Base-by-base conservation (phyloP, 2,797 vertebrate genomes). In the Rhinoraja longicauda region DNA sequence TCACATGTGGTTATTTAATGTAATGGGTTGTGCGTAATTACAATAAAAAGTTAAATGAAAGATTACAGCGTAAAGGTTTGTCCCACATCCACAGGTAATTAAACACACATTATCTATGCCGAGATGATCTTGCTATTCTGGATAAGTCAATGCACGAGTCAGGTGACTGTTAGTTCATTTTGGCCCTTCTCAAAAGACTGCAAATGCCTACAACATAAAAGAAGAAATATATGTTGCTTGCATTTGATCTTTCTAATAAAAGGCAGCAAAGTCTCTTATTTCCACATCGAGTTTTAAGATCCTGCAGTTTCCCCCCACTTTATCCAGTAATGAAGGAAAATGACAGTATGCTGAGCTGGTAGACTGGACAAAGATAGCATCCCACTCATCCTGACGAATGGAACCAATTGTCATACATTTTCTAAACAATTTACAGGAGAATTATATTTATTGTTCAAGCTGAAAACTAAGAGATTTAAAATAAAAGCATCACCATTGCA, bases 101-200 rank as follows among this genome's bases (percentile, higher is more conserved):
- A n/a, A 70, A 62, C 67, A 9, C 88, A 90, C 17, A 62, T 88
- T n/a, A 64, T 32, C 59, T 84, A 90, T 62, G 67, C 29, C n/a
- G 32, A 67, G 86, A n/a, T 90, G 86, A 72, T 62, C 88, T 67
- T 90, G 88, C n/a, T n/a, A 90, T 70, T 90, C 64, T 24, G 39
- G 36, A 70, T 45, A 72, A 39, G 17, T 62, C 62, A 90, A 90
- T 24, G 86, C n/a, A 70, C 19, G 64, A 90, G 62, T 81, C 78
- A 70, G 64, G 36, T 90, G 67, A 8, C 67, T 45, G 32, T 70
- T 91, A 12, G 26, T 45, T 91, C 39, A 91, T 70, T 90, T 39
- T 10, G 86, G 62, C 7, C 13, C 36, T 36, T 72, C 36, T 70
- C 19, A 24, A 32, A 45, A 72, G 2, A 67, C 67, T 64, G 39